Percentiles rank a stretch among this genome's conserved stretches.
Conservation (phyloP, 1,140 invertebrate species). For the Pseudobourletiella spinata region DNA sequence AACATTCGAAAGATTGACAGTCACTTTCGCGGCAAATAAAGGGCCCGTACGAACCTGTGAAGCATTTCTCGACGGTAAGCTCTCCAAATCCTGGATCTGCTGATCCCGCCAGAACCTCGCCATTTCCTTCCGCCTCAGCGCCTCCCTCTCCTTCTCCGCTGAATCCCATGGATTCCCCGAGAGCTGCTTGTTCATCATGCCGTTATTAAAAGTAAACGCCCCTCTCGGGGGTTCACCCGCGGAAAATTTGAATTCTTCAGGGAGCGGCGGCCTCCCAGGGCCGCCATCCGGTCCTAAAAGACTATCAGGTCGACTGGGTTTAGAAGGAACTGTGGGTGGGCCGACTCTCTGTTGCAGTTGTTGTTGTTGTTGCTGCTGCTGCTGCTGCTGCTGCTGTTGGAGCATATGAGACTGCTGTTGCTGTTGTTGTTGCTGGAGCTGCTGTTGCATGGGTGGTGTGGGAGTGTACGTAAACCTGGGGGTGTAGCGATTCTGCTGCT, state of each 20-base stretch:
- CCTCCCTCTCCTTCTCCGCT: conserved; percentile 64
- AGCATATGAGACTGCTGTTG: conserved; percentile 9
- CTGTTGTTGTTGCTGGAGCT: neutral
- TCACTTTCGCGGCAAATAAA: too few relatives aligned
- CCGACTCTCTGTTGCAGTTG: conserved; percentile 17
- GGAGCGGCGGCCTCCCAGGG: conserved; percentile 38
- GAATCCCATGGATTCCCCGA: conserved; percentile 69
- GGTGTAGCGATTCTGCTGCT: conserved; percentile 3
- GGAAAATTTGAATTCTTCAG: conserved; percentile 44
- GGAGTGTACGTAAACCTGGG: conserved; percentile 25
- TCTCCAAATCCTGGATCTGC: conserved; percentile 66
- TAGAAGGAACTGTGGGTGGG: conserved; percentile 33
- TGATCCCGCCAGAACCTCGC: conserved; percentile 67
- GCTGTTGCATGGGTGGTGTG: conserved; percentile 6
- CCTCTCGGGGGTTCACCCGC: conserved; percentile 68
- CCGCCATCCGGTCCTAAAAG: conserved; percentile 32
- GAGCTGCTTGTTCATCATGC: neutral
- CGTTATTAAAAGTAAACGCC: conserved; percentile 42
- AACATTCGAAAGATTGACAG: too few relatives aligned
- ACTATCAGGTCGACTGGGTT: conserved; percentile 25
- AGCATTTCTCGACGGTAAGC: conserved; percentile 54
- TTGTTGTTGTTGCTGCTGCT: conserved; percentile 13
- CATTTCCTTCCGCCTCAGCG: conserved; percentile 53
- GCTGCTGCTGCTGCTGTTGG: conserved; percentile 13
- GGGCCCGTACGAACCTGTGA: too few relatives aligned